Evolutionary conservation across 2,797 vertebrate species (phyloP).

Genomic region (Alfaro cultratus): DNA sequence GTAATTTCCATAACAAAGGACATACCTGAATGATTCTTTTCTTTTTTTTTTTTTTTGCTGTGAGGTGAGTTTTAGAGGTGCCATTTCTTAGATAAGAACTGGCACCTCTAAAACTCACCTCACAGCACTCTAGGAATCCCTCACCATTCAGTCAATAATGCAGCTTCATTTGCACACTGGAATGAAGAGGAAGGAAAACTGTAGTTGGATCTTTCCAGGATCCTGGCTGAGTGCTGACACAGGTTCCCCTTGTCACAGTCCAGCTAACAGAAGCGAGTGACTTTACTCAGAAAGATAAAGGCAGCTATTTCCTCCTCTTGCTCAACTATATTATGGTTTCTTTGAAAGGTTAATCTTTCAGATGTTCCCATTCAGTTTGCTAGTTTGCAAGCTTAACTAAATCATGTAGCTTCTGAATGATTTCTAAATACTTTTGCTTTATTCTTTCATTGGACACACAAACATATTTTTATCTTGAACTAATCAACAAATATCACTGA

Average conservation of each 20-base stretch:
- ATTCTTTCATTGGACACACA: neutral
- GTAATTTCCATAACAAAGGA: neutral
- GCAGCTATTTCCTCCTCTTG: conserved; percentile 26
- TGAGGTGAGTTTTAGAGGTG: too few species aligned
- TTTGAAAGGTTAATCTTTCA: conserved; percentile 14
- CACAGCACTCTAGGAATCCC: neutral
- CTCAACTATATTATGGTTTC: conserved; percentile 8
- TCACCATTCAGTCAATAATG: neutral
- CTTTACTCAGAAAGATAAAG: conserved; percentile 35
- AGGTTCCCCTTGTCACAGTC: conserved; percentile 68
- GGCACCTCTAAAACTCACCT: neutral
- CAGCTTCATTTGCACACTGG: conserved; percentile 38
- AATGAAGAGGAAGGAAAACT: conserved; percentile 78
- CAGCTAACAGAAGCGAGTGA: conserved; percentile 53
- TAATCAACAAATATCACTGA: conserved; percentile 43
- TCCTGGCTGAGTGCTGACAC: conserved; percentile 80
- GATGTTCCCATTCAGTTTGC: conserved; percentile 1
- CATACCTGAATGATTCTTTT: neutral
- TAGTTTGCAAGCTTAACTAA: neutral
- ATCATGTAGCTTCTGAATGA: neutral
- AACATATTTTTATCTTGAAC: conserved; percentile 25
- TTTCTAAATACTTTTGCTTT: conserved; percentile 14
- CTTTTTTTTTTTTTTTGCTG: neutral
- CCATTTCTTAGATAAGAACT: neutral
- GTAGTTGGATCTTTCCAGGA: conserved; percentile 75